Evolutionary conservation across 2,113 vertebrate species (phyloP).

Genomic region (Sprattus sprattus): DNA sequence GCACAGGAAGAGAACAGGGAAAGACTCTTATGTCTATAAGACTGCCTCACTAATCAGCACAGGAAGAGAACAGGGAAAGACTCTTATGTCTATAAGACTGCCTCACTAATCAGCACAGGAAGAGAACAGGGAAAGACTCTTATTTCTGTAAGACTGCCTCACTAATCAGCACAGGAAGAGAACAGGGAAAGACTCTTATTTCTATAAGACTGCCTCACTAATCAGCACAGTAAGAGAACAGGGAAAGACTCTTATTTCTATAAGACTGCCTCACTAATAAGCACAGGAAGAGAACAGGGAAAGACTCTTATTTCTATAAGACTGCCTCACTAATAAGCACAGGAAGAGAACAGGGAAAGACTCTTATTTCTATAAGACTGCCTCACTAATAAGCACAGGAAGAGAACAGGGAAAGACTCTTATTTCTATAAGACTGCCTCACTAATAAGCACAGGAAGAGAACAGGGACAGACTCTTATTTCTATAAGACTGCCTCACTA

Average conservation of each 20-base stretch:
- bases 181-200: not conserved
- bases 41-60: not conserved
- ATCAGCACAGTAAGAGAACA: too few relatives aligned
- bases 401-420: not conserved
- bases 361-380: not conserved
- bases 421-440: not conserved
- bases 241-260: not conserved
- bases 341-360: too few relatives aligned
- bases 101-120: not conserved
- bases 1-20: not conserved
- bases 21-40: not conserved
- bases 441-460: too few relatives aligned
- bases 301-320: not conserved
- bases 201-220: not conserved
- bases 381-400: not conserved
- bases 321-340: not conserved
- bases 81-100: not conserved
- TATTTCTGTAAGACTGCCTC: not conserved
- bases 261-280: not conserved
- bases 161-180: not conserved
- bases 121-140: too few relatives aligned
- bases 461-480: not conserved
- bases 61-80: not conserved
- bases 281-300: not conserved
- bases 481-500: not conserved